Conservation (phyloP, 2,797 vertebrate species). For the Sternotherus odoratus region DNA sequence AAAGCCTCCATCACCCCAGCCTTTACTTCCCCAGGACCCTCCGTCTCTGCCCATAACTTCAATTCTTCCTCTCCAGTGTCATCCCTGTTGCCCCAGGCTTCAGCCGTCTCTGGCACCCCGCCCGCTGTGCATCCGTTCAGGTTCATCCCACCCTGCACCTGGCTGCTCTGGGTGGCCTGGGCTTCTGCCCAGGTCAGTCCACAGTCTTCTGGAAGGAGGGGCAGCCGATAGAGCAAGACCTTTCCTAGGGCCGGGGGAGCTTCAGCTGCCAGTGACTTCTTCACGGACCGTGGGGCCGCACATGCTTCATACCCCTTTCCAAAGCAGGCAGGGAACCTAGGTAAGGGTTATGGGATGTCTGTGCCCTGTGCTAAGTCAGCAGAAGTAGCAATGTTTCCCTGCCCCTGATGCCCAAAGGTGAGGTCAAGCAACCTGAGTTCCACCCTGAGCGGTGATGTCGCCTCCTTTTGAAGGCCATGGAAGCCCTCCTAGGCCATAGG, state of each 20-base stretch:
- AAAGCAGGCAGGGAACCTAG: background rate
- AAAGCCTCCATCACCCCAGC: background rate
- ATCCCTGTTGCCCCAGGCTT: background rate
- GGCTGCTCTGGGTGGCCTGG: background rate
- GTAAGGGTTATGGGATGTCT: background rate
- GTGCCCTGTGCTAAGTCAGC: background rate
- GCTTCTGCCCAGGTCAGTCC: background rate
- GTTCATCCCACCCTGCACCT: background rate
- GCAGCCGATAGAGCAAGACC: background rate
- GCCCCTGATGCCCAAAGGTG: background rate
- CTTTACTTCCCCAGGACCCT: background rate
- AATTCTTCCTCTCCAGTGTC: background rate
- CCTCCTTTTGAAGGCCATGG: background rate
- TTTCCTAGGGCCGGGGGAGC: background rate
- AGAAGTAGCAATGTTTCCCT: background rate
- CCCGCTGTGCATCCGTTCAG: background rate
- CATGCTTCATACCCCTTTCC: background rate
- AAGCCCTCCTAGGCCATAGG: background rate
- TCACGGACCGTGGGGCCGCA: fast-evolving
- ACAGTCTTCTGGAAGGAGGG: background rate
- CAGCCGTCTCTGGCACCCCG: background rate
- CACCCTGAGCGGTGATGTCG: background rate
- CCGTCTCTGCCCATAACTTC: background rate
- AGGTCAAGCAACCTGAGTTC: background rate
- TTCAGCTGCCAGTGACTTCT: background rate